These are phyloP conservation scores for Akabosia matsudoensis DNA, from an alignment of 1,140 invertebrate genomes.

Conservation along the genomic window DNA sequence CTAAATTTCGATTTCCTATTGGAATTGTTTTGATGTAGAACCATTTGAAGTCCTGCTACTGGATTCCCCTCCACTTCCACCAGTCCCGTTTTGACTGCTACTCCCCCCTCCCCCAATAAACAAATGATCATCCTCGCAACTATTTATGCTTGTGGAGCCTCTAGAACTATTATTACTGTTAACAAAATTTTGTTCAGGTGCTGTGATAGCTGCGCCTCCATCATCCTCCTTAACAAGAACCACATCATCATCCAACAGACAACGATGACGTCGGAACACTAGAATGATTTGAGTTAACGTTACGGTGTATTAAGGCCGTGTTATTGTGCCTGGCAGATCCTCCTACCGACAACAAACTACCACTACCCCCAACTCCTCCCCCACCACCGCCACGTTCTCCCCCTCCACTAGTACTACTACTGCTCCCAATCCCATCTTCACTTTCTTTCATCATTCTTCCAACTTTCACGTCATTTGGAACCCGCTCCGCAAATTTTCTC, in stretches of 20 bases:
- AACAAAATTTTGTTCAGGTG: too few relatives aligned
- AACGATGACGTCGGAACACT: too few relatives aligned
- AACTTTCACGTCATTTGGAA: neutral
- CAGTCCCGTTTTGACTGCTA: neutral
- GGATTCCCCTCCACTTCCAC: neutral
- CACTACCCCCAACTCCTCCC: too few relatives aligned
- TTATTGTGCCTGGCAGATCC: neutral
- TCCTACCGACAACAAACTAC: neutral
- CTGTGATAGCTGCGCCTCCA: neutral
- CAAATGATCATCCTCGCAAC: neutral
- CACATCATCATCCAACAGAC: conserved; percentile 1
- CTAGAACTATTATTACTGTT: too few relatives aligned
- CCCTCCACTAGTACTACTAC: neutral
- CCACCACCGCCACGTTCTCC: conserved; percentile 6
- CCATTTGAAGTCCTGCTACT: neutral
- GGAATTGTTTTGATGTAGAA: neutral
- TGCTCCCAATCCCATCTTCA: neutral
- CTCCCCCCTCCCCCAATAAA: conserved; percentile 10
- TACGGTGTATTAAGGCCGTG: neutral
- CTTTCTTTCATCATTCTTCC: neutral
- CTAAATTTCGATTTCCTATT: conserved; percentile 57
- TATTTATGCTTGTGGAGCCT: too few relatives aligned
- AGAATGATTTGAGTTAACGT: neutral
- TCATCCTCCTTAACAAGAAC: neutral
- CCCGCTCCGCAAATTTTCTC: neutral